phyloP scores from a whole-genome alignment of 2,888 invertebrate species.

The Lithophane ornitopus region DNA sequence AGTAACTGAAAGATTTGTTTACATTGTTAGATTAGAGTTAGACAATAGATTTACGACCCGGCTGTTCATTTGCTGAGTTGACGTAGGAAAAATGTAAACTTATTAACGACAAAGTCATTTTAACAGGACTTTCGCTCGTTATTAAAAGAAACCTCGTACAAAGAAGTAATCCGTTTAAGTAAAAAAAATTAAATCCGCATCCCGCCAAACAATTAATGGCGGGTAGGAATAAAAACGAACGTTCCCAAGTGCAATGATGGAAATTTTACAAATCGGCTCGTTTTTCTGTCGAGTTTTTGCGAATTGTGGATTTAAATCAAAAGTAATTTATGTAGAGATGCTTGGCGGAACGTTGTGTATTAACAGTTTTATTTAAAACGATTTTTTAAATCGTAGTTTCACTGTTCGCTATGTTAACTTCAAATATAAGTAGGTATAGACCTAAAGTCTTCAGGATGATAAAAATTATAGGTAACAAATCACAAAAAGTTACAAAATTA shows the following conservation, averaged over 20 bases:
- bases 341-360: background rate
- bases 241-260: slow-evolving; percentile 58
- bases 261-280: slow-evolving; percentile 53
- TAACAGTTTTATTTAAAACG: no score
- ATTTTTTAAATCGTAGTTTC: background rate
- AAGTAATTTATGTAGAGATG: slow-evolving; percentile 20
- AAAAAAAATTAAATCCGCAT: slow-evolving; percentile 79
- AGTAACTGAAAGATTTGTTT: background rate
- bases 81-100: slow-evolving; percentile 64
- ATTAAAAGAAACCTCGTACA: slow-evolving; percentile 76
- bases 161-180: slow-evolving; percentile 75
- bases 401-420: background rate
- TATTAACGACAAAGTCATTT: slow-evolving; percentile 72
- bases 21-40: background rate
- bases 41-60: background rate
- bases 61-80: slow-evolving; percentile 9
- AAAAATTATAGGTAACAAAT: background rate
- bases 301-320: slow-evolving; percentile 33
- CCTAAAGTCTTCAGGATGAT: background rate
- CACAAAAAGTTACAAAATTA: background rate
- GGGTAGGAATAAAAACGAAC: slow-evolving; percentile 69
- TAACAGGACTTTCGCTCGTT: slow-evolving; percentile 72
- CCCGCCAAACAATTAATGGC: slow-evolving; percentile 74
- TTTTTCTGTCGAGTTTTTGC: slow-evolving; percentile 50
- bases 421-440: background rate